Base-by-base conservation (phyloP, 2,797 vertebrate species). In the Zonotrichia albicollis region DNA sequence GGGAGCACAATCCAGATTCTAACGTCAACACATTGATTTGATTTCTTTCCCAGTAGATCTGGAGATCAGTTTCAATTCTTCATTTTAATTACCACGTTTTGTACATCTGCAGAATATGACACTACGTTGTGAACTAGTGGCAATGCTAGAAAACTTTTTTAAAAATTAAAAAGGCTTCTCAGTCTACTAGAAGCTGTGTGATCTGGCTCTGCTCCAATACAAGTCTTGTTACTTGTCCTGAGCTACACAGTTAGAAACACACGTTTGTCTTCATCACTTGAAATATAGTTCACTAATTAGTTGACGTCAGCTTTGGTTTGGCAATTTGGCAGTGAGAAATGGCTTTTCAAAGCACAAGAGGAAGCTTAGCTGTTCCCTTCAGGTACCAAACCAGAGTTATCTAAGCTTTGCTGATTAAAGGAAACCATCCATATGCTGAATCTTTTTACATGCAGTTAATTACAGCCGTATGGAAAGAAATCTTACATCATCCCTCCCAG, bases 331-430 rank as follows among this genome's bases (percentile, higher is more conserved):
- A 66, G 20, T 60, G 73, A 76, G 67, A 75, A 91, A 64, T 48
- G 18, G 13, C 48, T 64, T 88, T 87, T 88, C 66, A 93, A 74
- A 94, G 60, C 55, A 8, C 45, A 62, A 48, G 83, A 91, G 70
- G 51, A 58, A 80, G 48, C 40, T 81, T 78, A 81, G 85, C 70
- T 88, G 43, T 66, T 94, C 38, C 45, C 32, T 81, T 81, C 62
- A 45, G 55, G 46, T 94, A 90, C 36, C 82, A 95, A 87, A 68
- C 1, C n/a, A 60, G 32, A 68, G 55, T 84, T 96, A 84, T 78
- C 51, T 84, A 64, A 62, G 62, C 58, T 45, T 64, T 90, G 42
- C 73, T 94, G 85, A 94, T 96, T 81, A 94, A 96, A 91, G 88
- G 48, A 79, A 91, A 70, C 60, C 71, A 68, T 89, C 87, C 74